phyloP scores from a whole-genome alignment of 2,888 invertebrate species.

The Agapostemon virescens region DNA sequence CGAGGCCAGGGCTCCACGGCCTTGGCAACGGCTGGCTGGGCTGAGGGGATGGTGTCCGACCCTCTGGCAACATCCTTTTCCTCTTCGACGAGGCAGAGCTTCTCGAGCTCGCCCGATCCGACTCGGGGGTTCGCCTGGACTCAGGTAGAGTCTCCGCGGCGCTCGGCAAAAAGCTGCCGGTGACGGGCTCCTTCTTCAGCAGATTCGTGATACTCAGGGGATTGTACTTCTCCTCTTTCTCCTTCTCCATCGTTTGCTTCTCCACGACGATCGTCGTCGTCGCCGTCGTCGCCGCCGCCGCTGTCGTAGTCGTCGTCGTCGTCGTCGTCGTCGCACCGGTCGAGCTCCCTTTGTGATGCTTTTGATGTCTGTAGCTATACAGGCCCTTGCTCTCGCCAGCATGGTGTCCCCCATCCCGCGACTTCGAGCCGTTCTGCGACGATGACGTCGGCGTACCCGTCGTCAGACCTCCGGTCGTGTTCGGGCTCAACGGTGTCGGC shows the following conservation, averaged over 20 bases:
- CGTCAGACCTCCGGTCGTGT: constrained; percentile 63
- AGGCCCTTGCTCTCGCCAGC: constrained; percentile 72
- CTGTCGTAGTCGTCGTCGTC: constrained; percentile 1
- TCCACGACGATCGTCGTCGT: constrained; percentile 11
- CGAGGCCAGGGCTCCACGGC: constrained; percentile 77
- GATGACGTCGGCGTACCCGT: constrained; percentile 48
- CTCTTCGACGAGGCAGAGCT: constrained; percentile 77
- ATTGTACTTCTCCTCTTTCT: constrained; percentile 77
- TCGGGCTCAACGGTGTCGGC: constrained; percentile 69
- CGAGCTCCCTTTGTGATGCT: constrained; percentile 52
- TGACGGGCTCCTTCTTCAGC: constrained; percentile 76
- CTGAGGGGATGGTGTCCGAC: constrained; percentile 77
- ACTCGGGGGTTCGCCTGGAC: constrained; percentile 82
- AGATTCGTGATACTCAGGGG: constrained; percentile 78
- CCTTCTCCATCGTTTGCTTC: constrained; percentile 65
- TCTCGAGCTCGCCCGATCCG: constrained; percentile 76
- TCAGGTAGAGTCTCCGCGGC: constrained; percentile 77
- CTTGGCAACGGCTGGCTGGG: constrained; percentile 73
- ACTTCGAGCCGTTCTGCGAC: constrained; percentile 70
- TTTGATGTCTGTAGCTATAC: constrained; percentile 75
- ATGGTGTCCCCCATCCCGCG: constrained; percentile 73
- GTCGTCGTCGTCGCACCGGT: not conserved
- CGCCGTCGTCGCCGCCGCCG: not conserved
- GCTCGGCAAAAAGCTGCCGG: constrained; percentile 71
- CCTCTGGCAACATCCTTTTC: constrained; percentile 76